These are phyloP conservation scores for Parnassius mnemosyne DNA, from an alignment of 2,888 invertebrate species.

Conservation along the genomic window DNA sequence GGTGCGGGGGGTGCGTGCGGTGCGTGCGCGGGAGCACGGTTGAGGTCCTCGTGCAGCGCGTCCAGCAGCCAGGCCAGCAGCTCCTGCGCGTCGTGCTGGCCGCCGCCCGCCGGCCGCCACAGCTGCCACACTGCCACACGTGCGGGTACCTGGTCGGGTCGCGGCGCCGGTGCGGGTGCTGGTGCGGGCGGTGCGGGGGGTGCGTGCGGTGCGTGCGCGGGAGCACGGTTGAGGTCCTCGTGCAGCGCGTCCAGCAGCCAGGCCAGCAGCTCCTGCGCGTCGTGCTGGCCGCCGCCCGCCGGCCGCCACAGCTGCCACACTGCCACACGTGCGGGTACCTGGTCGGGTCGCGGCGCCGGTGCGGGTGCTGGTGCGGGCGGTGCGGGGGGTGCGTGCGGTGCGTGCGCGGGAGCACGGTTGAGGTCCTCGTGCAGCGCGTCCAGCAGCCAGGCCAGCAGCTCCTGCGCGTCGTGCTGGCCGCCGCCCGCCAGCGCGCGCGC, in stretches of 20 bases:
- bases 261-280: conserved; percentile 95
- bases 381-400: conserved; percentile 69
- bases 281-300: conserved; percentile 81
- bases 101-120: conserved; percentile 53
- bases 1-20: conserved; percentile 66
- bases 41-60: conserved; percentile 95
- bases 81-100: conserved; percentile 95
- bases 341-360: conserved; percentile 83
- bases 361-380: conserved; percentile 65
- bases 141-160: conserved; percentile 83
- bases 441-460: conserved; percentile 93
- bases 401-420: conserved; percentile 80
- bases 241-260: conserved; percentile 95
- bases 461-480: conserved; percentile 97
- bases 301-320: conserved; percentile 43
- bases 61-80: conserved; percentile 94
- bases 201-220: conserved; percentile 44
- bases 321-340: conserved; percentile 44
- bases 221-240: conserved; percentile 90
- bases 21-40: conserved; percentile 76
- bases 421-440: conserved; percentile 96
- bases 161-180: conserved; percentile 36
- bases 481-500: conserved; percentile 93
- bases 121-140: no score
- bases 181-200: conserved; percentile 55